Base-by-base conservation (phyloP, 1,140 invertebrate species). In the Andrena cerasifolii region DNA sequence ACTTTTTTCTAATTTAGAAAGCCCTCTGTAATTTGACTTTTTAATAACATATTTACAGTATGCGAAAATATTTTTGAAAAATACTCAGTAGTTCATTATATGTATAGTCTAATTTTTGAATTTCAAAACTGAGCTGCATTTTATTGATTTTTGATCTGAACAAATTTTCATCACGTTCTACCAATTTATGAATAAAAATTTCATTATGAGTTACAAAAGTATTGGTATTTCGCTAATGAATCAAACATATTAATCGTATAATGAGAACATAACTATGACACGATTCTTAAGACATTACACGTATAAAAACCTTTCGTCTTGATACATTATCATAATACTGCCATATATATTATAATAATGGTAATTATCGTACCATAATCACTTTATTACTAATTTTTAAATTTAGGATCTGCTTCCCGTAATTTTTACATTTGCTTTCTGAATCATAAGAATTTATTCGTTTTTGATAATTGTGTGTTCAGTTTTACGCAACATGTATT, bases 301-400 rank as follows among this genome's bases (percentile, higher is more conserved):
- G 26, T 31, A 74, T 10, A 40, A 18, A 14, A 76, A 68, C 33
- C 16, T 58, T 68, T 49, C 10, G 36, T 67, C 51, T 31, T 81
- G 67, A 12, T 18, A 63, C 47, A 74, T 63, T 66, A 43, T 68
- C 14, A 14, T 66, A 81, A 43, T 71, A 77, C 49, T 82, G 47
- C 28, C 73, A 24, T 47, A 47, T 67, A 54, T 59, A 68, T 68
- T 49, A 68, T 68, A 51, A 61, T 72, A 59, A 49, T 68, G 12
- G n/a, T n/a, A n/a, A n/a, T n/a, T n/a, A n/a, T n/a, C n/a, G n/a
- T n/a, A n/a, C 21, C 40, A 75, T 68, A 67, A 68, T 67, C 18
- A 33, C 18, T 4, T 6, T 10, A 31, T 70, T 71, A 24, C 1
- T 4, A 77, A 31, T 21, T 31, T 71, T 70, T n/a, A 12, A 53